These are phyloP conservation scores for Picathartes gymnocephalus DNA, from an alignment of 2,113 vertebrate genomes.

Conservation along the genomic window DNA sequence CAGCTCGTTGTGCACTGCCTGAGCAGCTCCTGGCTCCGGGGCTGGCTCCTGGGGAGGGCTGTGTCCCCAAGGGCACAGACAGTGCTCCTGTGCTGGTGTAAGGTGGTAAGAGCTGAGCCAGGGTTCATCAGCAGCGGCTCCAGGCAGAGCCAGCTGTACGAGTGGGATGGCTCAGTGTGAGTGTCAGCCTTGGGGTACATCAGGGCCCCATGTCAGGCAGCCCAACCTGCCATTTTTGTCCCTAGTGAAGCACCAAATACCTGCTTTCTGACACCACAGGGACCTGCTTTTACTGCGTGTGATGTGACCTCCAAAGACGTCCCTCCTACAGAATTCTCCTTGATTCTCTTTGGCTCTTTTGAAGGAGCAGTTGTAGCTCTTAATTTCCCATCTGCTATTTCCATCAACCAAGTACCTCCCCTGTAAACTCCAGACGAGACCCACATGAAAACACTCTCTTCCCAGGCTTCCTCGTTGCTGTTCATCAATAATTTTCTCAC, in stretches of 20 bases:
- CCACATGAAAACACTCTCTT: rapidly evolving
- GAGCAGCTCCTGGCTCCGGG: neutral
- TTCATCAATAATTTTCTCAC: neutral
- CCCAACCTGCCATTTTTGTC: neutral
- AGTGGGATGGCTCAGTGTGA: rapidly evolving
- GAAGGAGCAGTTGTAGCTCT: neutral
- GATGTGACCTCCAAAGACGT: neutral
- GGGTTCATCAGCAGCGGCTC: neutral
- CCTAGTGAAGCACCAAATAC: neutral
- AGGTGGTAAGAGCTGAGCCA: neutral
- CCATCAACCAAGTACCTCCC: neutral
- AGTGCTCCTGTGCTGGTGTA: neutral
- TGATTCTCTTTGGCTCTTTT: neutral
- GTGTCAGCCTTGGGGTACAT: neutral
- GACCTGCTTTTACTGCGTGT: neutral
- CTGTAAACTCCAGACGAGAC: neutral
- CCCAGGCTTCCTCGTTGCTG: neutral
- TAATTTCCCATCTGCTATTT: neutral
- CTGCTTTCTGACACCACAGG: neutral
- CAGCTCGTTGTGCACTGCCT: neutral
- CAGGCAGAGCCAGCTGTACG: rapidly evolving
- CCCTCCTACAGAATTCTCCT: neutral
- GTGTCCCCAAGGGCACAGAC: neutral
- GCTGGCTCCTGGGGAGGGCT: neutral
- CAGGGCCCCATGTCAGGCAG: rapidly evolving